Evolutionary conservation across 2,888 invertebrate genomes (phyloP), one percentile per base, ranked within the genome.

Genomic region (Dasypolia templi): DNA sequence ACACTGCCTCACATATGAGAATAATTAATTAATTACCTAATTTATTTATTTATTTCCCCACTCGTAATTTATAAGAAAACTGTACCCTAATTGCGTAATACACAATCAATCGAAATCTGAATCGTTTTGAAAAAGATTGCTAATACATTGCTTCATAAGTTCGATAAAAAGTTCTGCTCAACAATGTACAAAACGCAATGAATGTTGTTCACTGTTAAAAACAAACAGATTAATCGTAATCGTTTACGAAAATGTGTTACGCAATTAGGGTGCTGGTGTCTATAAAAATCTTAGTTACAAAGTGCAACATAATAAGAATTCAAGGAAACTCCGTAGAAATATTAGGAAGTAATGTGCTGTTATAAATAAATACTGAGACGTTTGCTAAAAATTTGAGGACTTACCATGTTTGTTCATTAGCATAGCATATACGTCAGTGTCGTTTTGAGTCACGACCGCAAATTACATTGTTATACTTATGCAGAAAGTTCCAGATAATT

Each of bases 381-480:
- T 74, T 80, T 76, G 77, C 71, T 53, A 77, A 81, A 86, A 86
- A 78, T 74, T 76, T 63, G 83, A 86, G 83, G 83, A 81, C 80
- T 86, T 80, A 75, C 82, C 75, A 83, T 77, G 79, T 89, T 88
- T 84, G 84, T 86, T 89, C 84, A 91, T 92, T 91, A 91, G 88
- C 92, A 89, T 88, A 84, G 88, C 77, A 75, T 75, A 74, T 85
- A 88, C 87, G 91, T 92, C 89, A 89, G 83, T 89, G 86, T 84
- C 83, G 53, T 65, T 77, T 74, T 90, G 89, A 92, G 85, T 93
- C 93, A 93, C 84, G 82, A 79, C 46, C 39, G 55, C 46, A 74
- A 70, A 76, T 77, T 79, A 77, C 78, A 83, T 79, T 79, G 82
- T 84, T 79, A 86, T 81, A 69, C 72, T 61, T 72, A 72, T 79